phyloP scores from a whole-genome alignment of 2,797 vertebrate species.

The Peromyscus melanophrys region DNA sequence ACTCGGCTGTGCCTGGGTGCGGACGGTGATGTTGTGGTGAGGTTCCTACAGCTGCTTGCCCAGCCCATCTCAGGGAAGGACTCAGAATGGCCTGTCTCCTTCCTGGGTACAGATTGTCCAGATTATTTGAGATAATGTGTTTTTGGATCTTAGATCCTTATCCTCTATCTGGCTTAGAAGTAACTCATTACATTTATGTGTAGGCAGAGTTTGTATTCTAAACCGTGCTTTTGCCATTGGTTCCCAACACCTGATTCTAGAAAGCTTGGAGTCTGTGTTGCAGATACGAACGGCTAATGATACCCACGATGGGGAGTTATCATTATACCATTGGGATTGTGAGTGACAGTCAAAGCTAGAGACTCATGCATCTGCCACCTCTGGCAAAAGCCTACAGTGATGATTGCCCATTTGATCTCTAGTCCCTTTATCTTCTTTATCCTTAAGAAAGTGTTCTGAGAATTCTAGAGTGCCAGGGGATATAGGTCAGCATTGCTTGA shows the following conservation, averaged over 20 bases:
- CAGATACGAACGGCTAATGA: background rate
- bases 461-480: background rate
- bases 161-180: background rate
- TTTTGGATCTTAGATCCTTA: background rate
- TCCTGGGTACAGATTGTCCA: background rate
- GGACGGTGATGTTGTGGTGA: background rate
- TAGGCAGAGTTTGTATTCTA: slow-evolving; percentile 8
- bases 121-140: background rate
- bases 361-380: background rate
- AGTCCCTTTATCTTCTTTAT: background rate
- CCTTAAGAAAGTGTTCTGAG: background rate
- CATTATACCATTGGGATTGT: background rate
- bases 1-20: background rate
- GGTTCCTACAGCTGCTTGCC: background rate
- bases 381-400: background rate
- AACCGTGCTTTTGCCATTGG: background rate
- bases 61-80: background rate
- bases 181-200: background rate
- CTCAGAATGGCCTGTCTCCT: background rate
- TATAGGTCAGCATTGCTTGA: background rate
- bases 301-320: background rate
- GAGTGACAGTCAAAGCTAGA: background rate
- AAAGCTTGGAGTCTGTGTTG: background rate
- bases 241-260: background rate
- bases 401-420: background rate